Conservation (phyloP, 2,797 vertebrate species). For the Hozukius guyotensis region DNA sequence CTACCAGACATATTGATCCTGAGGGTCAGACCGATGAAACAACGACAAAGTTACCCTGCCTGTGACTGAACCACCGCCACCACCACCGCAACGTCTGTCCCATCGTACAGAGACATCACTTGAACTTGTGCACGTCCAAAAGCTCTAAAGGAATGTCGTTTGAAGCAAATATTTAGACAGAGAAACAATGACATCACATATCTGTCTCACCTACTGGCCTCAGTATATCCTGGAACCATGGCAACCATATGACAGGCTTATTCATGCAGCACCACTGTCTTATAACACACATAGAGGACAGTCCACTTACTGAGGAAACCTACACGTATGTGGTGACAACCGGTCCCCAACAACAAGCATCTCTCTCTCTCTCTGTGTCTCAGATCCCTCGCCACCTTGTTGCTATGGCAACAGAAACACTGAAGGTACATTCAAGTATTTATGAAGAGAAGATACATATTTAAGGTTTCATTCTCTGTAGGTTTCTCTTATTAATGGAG, state of each 20-base stretch:
- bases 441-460: constrained; percentile 87
- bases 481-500: constrained; percentile 41
- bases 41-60: constrained; percentile 21
- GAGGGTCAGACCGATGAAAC: constrained; percentile 32
- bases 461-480: constrained; percentile 77
- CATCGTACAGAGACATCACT: constrained; percentile 32
- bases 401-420: constrained; percentile 60
- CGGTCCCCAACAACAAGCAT: constrained; percentile 13
- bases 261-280: constrained; percentile 26
- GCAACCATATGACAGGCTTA: constrained; percentile 8
- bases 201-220: constrained; percentile 9
- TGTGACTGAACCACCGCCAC: constrained; percentile 50
- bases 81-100: constrained; percentile 5
- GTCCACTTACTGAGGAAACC: constrained; percentile 20
- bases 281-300: constrained; percentile 18
- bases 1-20: constrained; percentile 93
- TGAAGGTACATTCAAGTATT: constrained; percentile 93
- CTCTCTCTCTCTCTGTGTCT: constrained; percentile 32
- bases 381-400: constrained; percentile 65
- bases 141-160: constrained; percentile 27
- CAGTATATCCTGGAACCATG: constrained; percentile 10
- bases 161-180: constrained; percentile 36
- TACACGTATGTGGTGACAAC: constrained; percentile 1
- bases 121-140: constrained; percentile 34
- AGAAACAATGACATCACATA: constrained; percentile 15